Evolutionary conservation across 2,888 invertebrate species (phyloP), one percentile per base, ranked within the genome.

Genomic region (Augochlorella aurata): DNA sequence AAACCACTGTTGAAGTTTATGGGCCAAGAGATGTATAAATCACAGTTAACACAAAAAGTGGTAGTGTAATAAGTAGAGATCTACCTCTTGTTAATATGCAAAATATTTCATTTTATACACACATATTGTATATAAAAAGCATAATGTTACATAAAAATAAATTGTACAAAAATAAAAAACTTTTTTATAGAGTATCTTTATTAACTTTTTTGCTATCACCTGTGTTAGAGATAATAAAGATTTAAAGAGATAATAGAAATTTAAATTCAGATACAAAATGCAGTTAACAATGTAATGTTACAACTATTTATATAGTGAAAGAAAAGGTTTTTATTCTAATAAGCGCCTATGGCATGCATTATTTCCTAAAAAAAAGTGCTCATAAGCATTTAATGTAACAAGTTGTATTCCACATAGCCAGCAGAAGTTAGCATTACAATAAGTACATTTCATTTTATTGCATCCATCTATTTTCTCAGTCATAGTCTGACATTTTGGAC

Each of bases 1-100:
- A 92, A 87, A 89, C 89, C 68, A 88, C 88, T 75, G 89, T 89
- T 12, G 91, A 93, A 50, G 76, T 92, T 83, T 90, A 92, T 72
- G 74, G 72, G 18, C 63, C 85, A 16, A 74, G 50, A 16, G 47
- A 82, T 74, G 50, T 24, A 45, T 85, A 45, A 87, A n/a, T 24
- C 10, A 65, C 54, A 77, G 4, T 21, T 45, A 7, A 54, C 49
- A 67, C 10, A 29, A 12, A 38, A 49, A 78, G 66, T 65, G 65
- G 58, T 69, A 74, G 71, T 29, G 72, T 3, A 12, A 72, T 52
- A 49, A 61, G 67, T 72, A 72, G 18, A n/a, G 10, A n/a, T 70
- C 65, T 71, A 63, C 50, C 50, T 49, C n/a, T 50, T 71, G 49
- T 52, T 77, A 38, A 61, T 67, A 63, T 16, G 7, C 47, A 29